These are phyloP conservation scores for Brenthis ino DNA, from an alignment of 2,888 invertebrate species.

Conservation along the genomic window DNA sequence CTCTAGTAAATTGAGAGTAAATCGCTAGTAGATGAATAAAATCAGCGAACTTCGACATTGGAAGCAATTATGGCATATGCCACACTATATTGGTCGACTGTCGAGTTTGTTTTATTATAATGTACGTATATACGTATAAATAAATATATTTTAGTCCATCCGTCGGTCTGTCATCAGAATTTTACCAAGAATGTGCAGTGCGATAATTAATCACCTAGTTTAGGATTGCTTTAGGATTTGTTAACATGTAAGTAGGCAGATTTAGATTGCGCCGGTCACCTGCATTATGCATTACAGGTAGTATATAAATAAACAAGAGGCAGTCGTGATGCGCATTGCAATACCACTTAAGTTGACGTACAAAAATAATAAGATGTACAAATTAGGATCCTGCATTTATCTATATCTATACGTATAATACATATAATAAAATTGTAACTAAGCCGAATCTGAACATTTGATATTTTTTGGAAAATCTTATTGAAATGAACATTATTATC, in stretches of 20 bases:
- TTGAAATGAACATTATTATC: too few species aligned
- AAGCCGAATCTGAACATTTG: too few species aligned
- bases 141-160: conserved; percentile 1
- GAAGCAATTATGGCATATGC: too few species aligned
- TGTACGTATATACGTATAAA: neutral
- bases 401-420: too few species aligned
- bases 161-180: conserved; percentile 3
- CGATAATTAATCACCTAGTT: conserved; percentile 14
- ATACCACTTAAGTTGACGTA: conserved; percentile 1
- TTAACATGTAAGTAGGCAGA: conserved; percentile 21
- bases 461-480: too few species aligned
- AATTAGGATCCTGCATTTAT: too few species aligned
- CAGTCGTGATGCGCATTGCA: conserved; percentile 19
- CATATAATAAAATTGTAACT: too few species aligned
- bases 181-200: neutral
- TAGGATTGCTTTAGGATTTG: conserved; percentile 6
- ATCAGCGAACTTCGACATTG: too few species aligned
- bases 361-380: neutral
- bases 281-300: conserved; percentile 18
- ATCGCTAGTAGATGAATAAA: too few species aligned
- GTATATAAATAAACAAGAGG: conserved; percentile 22
- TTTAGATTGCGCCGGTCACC: conserved; percentile 23
- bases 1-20: too few species aligned
- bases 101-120: too few species aligned
- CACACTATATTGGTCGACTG: too few species aligned